Evolutionary conservation across 2,797 vertebrate species (phyloP), one percentile per base, ranked within the genome.

Genomic region (Phoxinus dragarum): DNA sequence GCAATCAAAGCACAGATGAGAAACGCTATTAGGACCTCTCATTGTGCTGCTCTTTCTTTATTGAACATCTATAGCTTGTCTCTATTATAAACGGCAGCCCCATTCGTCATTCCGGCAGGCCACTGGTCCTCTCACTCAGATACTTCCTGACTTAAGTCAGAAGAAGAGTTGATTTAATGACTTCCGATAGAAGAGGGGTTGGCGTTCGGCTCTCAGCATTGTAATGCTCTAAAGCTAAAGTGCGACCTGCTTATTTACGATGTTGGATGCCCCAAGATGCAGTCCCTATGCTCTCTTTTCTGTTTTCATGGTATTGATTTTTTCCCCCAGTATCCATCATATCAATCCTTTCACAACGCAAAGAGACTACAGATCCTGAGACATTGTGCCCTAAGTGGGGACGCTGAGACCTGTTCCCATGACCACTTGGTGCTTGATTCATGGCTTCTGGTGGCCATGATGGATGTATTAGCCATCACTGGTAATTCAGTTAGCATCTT

Each of bases 401-500:
- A 81, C 5, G 17, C 69, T 38, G 19, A 66, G 61, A 36, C 71
- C 47, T 44, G 73, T 75, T 67, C 82, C 42, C 31, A 66, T 71
- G 52, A 31, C 79, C 77, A 31, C 85, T 82, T 42, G 56, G 21
- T 69, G 61, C 84, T 86, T 88, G 87, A 88, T 87, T 90, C 81
- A 86, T 87, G 38, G 23, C 61, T 81, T 40, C 68, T 59, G 61
- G 14, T 73, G 64, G 76, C 61, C 61, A 56, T 83, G 83, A 85
- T 88, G 68, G 82, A 88, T 79, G 75, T 52, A 86, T 66, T 72
- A 86, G 74, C 64, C 81, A 88, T 89, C 79, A 80, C 1, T 8
- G 66, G 64, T 81, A 86, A 90, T 87, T 88, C 84, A 54, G 88
- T 89, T 86, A 84, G 81, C 81, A 84, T 88, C 84, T 40, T 47